phyloP scores from a whole-genome alignment of 2,888 invertebrate species.

The Parnassius apollo region DNA sequence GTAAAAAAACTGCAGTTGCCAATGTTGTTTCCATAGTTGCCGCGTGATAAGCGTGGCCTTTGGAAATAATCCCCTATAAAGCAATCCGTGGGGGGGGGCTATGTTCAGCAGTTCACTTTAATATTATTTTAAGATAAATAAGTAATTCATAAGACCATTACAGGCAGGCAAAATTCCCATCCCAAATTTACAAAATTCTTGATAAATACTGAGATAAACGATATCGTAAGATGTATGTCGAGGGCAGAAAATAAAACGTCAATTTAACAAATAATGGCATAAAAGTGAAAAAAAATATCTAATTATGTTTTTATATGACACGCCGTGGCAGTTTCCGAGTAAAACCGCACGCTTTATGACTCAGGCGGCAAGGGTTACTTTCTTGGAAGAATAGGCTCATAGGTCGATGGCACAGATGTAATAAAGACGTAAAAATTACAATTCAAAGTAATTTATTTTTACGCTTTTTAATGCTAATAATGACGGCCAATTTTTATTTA shows the following conservation, averaged over 20 bases:
- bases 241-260: slow-evolving; percentile 13
- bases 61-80: too few species aligned
- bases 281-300: slow-evolving; percentile 13
- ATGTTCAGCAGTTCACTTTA: too few species aligned
- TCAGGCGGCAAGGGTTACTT: slow-evolving; percentile 38
- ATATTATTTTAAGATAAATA: too few species aligned
- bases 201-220: not conserved
- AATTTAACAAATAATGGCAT: slow-evolving; percentile 18
- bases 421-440: slow-evolving; percentile 16
- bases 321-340: slow-evolving; percentile 35
- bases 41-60: too few species aligned
- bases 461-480: too few species aligned
- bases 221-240: not conserved
- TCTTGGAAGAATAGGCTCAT: slow-evolving; percentile 37
- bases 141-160: too few species aligned
- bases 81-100: too few species aligned
- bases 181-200: too few species aligned
- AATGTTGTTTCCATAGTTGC: too few species aligned
- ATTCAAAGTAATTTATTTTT: not conserved
- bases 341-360: slow-evolving; percentile 45
- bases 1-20: too few species aligned
- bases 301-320: slow-evolving; percentile 24
- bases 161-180: too few species aligned
- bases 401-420: slow-evolving; percentile 30
- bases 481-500: too few species aligned